Evolutionary conservation across 2,888 invertebrate genomes (phyloP).

Genomic region (Ametastegia equiseti): DNA sequence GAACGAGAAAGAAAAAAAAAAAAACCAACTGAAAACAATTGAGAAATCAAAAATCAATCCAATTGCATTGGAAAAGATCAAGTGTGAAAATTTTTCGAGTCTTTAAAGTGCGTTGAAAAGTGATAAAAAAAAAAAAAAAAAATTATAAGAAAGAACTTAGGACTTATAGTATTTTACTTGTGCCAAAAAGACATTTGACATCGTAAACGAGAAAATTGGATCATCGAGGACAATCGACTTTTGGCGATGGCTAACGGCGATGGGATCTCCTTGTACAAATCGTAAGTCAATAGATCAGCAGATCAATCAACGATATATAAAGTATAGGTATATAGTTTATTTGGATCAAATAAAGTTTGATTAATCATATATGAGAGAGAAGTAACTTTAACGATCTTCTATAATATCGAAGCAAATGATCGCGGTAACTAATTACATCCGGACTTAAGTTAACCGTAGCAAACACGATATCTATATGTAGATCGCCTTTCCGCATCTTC

Average conservation of each 20-base stretch:
- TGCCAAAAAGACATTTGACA: background rate
- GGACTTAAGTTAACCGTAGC: background rate
- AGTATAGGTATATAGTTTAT: background rate
- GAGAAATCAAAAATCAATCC: background rate
- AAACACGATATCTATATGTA: too few species aligned
- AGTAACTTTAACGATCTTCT: background rate
- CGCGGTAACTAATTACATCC: constrained; percentile 19
- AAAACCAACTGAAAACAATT: too few species aligned
- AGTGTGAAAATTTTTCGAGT: background rate
- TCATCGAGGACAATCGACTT: background rate
- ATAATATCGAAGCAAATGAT: background rate
- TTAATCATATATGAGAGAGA: background rate
- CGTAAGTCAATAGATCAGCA: constrained; percentile 10
- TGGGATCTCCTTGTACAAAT: constrained; percentile 18
- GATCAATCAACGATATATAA: background rate
- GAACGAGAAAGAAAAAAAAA: too few species aligned
- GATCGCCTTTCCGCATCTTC: too few species aligned
- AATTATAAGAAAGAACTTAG: background rate
- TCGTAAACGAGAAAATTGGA: background rate
- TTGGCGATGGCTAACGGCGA: constrained; percentile 5
- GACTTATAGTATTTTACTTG: background rate
- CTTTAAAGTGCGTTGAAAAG: background rate
- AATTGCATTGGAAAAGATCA: background rate
- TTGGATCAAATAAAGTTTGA: background rate
- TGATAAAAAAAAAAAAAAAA: background rate